Conservation (phyloP, 2,888 invertebrate species). For the Tetanocera ferruginea region DNA sequence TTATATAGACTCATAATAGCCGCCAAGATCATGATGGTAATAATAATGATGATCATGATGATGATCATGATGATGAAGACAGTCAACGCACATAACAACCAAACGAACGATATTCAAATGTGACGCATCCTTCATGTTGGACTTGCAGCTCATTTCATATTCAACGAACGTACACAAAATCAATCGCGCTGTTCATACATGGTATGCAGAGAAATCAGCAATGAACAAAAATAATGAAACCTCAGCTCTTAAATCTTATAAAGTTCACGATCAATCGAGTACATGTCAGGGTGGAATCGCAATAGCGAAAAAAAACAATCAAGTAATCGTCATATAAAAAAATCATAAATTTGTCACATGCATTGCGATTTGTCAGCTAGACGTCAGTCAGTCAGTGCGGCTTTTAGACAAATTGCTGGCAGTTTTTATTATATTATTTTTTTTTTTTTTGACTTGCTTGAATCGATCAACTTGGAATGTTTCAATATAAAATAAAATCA, state of each 20-base stretch:
- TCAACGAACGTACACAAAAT: conserved; percentile 28
- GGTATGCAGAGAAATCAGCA: background rate
- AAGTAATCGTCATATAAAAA: conserved; percentile 29
- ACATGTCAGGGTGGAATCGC: background rate
- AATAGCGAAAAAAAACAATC: background rate
- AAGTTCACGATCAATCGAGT: conserved; percentile 33
- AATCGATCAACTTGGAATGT: too few relatives aligned
- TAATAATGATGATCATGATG: background rate
- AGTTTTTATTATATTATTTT: too few relatives aligned
- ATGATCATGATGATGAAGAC: background rate
- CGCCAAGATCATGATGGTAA: background rate
- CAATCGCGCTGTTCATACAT: conserved; percentile 6
- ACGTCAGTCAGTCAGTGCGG: background rate
- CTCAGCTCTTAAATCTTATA: conserved; percentile 14
- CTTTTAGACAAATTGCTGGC: background rate
- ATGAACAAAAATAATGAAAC: background rate
- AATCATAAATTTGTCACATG: conserved; percentile 44
- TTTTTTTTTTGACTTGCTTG: background rate
- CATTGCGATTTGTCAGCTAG: conserved; percentile 37
- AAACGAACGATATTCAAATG: conserved; percentile 29
- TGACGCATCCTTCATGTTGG: conserved; percentile 32
- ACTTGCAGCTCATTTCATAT: conserved; percentile 25
- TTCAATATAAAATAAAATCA: too few relatives aligned
- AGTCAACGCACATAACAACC: background rate
- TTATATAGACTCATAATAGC: conserved; percentile 30